Conservation (phyloP, 1,140 invertebrate species). For the Hylyphantes graminicola region DNA sequence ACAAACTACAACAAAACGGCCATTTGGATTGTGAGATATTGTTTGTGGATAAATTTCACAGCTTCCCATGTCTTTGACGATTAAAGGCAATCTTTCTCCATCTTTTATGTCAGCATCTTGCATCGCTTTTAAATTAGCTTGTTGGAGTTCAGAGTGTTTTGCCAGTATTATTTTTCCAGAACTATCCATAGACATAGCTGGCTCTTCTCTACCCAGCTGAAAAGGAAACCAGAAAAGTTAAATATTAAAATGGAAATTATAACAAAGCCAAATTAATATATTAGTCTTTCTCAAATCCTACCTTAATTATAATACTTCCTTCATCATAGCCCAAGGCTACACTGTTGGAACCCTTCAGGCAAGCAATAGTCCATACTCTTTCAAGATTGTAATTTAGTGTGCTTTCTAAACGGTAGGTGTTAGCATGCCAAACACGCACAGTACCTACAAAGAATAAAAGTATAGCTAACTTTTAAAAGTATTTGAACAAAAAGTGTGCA, state of each 20-base stretch:
- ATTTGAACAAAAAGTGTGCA: not conserved
- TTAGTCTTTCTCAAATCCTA: constrained; percentile 50
- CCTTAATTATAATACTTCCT: constrained; percentile 97
- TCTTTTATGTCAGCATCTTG: constrained; percentile 81
- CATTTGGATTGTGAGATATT: constrained; percentile 98
- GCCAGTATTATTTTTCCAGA: constrained; percentile 99
- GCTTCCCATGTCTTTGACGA: constrained; percentile 98
- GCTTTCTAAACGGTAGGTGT: constrained; percentile 95
- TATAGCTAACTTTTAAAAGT: not conserved
- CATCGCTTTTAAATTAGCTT: constrained; percentile 87
- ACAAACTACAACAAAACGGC: constrained; percentile 97
- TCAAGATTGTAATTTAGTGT: constrained; percentile 99
- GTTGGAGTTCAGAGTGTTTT: constrained; percentile 96
- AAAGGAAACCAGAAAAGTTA: not conserved
- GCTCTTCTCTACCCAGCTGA: constrained; percentile 93
- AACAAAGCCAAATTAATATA: not conserved
- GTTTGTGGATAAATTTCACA: constrained; percentile 99
- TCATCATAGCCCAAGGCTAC: constrained; percentile 98
- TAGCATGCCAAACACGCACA: constrained; percentile 97
- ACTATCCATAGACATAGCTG: constrained; percentile 98
- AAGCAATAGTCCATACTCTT: constrained; percentile 95
- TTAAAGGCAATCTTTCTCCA: constrained; percentile 90
- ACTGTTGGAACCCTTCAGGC: constrained; percentile 95
- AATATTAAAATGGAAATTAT: no score
- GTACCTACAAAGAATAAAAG: constrained; percentile 72